phyloP scores from a whole-genome alignment of 2,113 vertebrate species.

The Indicator maculatus region DNA sequence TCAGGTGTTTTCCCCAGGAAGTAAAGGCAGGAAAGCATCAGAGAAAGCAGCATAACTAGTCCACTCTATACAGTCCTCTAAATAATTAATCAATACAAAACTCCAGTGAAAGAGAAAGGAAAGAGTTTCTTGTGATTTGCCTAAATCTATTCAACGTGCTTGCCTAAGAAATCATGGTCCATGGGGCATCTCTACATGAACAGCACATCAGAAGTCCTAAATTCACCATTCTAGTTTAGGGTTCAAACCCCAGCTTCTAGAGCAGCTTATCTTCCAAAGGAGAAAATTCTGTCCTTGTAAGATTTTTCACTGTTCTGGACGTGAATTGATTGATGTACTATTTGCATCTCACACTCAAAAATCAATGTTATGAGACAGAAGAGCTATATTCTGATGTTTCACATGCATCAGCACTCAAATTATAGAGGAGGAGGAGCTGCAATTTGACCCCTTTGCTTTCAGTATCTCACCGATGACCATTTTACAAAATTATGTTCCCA shows the following conservation, averaged over 20 bases:
- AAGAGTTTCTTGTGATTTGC: not conserved
- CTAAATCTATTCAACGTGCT: not conserved
- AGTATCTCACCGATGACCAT: conserved; percentile 32
- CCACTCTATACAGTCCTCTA: not conserved
- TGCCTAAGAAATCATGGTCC: not conserved
- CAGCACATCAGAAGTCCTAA: not conserved
- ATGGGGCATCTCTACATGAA: not conserved
- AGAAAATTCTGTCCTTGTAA: conserved; percentile 8
- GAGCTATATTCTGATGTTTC: conserved; percentile 12
- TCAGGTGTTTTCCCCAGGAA: not conserved
- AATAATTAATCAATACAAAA: not conserved
- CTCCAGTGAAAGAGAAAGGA: not conserved
- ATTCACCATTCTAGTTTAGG: not conserved
- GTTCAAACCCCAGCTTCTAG: not conserved
- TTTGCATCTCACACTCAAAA: not conserved
- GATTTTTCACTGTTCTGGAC: not conserved
- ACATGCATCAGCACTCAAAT: not conserved
- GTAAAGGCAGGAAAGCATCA: not conserved
- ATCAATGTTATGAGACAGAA: conserved; percentile 26
- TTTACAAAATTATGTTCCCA: conserved; percentile 18
- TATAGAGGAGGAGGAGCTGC: conserved; percentile 5
- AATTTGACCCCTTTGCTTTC: conserved; percentile 69
- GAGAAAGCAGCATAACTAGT: not conserved
- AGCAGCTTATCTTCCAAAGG: not conserved
- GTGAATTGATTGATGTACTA: conserved; percentile 9